Evolutionary conservation across 2,797 vertebrate genomes (phyloP), one percentile per base, ranked within the genome.

Genomic region (Sebastes matsubarae): DNA sequence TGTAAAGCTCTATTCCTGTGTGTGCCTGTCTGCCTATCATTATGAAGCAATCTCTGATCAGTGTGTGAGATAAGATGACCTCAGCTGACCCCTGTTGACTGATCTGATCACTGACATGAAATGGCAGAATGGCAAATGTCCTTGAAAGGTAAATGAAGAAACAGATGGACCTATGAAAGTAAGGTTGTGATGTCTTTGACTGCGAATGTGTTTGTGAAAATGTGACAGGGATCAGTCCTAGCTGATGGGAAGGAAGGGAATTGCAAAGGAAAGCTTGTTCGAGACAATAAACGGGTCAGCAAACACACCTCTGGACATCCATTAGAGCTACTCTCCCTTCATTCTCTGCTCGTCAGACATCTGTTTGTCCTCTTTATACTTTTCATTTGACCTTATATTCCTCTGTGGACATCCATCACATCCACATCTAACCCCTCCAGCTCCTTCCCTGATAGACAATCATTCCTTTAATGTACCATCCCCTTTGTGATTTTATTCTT

Each of bases 331-430:
- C 22, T 38, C 14, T 50, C 22, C 46, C 68, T 54, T 66, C 54
- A 68, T 71, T 77, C 25, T 73, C 36, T 71, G 54, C 36, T 38
- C 57, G 55, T 80, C 70, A 38, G 16, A 70, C 60, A 65, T 72
- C 66, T 5, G 57, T 79, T 67, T 50, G 46, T 42, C 59, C 18
- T n/a, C 29, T 36, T 67, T 24, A 72, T 36, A 25, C 36, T 32
- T 79, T 61, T 79, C 61, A 87, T 87, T 77, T 79, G 34, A 84
- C 64, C 76, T 69, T 24, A 1, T 24, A 38, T 30, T 70, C 20
- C 68, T 55, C 42, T 64, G 20, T 29, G 13, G 25, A n/a, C 30
- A 67, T 64, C 64, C 58, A 83, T 65, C 58, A 61, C 14, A 25
- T 55, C 34, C 72, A 77, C 32, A 42, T 34, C 8, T 18, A 13